phyloP scores from a whole-genome alignment of 2,113 vertebrate species.

The Accipiter cooperii region DNA sequence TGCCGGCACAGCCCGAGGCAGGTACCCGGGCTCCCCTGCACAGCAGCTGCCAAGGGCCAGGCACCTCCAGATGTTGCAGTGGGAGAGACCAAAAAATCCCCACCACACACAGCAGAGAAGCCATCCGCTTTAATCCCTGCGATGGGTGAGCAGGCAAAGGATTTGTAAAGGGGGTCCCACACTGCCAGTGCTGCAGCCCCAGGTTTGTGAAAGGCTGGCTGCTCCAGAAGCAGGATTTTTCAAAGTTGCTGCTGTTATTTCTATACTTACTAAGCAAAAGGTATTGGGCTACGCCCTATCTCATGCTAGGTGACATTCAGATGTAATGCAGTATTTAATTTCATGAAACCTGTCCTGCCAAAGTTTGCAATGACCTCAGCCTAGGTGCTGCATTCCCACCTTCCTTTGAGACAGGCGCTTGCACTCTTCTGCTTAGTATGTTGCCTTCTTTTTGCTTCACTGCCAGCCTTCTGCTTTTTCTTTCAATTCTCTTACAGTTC shows the following conservation, averaged over 20 bases:
- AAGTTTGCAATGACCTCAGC: background rate
- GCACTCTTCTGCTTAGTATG: background rate
- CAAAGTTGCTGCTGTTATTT: background rate
- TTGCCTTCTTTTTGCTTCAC: background rate
- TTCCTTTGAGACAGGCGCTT: accelerated
- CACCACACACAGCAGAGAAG: accelerated
- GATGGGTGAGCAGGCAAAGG: background rate
- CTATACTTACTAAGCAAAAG: background rate
- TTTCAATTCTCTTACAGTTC: background rate
- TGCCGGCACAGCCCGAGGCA: accelerated
- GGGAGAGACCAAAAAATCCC: background rate
- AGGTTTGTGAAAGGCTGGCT: background rate
- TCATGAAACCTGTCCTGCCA: background rate
- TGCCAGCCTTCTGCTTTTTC: background rate
- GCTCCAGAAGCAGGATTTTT: background rate
- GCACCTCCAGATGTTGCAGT: background rate
- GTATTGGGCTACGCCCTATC: background rate
- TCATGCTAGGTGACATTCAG: background rate
- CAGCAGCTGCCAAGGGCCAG: background rate
- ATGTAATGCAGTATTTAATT: background rate
- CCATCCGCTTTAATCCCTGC: accelerated
- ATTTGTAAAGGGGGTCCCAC: background rate
- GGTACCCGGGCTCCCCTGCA: background rate
- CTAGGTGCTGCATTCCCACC: background rate
- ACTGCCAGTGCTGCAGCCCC: background rate